Percentiles rank a stretch among this genome's conserved stretches.
phyloP scores from a whole-genome alignment of 1,140 invertebrate genomes.

The Chlorops oryzae region DNA sequence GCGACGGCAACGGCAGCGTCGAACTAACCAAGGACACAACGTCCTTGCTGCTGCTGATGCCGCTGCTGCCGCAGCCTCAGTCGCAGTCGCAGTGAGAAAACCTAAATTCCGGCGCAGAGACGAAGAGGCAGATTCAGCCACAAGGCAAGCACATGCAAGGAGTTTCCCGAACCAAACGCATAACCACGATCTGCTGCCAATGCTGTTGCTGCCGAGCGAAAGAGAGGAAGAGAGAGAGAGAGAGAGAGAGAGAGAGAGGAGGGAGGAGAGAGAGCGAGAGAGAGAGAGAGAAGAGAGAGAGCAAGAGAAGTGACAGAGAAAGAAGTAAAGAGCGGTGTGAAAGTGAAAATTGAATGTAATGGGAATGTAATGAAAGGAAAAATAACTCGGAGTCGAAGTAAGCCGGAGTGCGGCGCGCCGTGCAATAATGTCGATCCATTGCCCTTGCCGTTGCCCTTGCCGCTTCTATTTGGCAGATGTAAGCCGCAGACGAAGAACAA shows the following conservation, averaged over 20 bases:
- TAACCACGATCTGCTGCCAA: no score
- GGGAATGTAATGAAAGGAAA: conserved; percentile 5
- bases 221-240: not conserved
- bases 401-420: not conserved
- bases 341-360: conserved; percentile 1
- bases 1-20: conserved; percentile 15
- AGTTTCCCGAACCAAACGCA: no score
- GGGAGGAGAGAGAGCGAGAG: not conserved
- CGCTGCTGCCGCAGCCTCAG: no score
- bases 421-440: conserved; percentile 4
- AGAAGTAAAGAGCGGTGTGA: not conserved
- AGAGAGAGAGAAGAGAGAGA: not conserved
- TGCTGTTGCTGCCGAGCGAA: not conserved
- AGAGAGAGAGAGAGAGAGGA: not conserved
- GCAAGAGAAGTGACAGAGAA: not conserved
- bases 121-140: no score
- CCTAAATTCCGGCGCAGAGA: no score
- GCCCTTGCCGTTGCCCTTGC: no score
- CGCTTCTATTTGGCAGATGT: no score
- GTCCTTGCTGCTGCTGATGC: no score
- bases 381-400: not conserved
- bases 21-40: no score
- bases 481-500: not conserved
- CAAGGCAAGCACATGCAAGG: no score
- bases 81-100: no score